Evolutionary conservation across 2,797 vertebrate genomes (phyloP).

Genomic region (Helicolenus hilgendorfi): DNA sequence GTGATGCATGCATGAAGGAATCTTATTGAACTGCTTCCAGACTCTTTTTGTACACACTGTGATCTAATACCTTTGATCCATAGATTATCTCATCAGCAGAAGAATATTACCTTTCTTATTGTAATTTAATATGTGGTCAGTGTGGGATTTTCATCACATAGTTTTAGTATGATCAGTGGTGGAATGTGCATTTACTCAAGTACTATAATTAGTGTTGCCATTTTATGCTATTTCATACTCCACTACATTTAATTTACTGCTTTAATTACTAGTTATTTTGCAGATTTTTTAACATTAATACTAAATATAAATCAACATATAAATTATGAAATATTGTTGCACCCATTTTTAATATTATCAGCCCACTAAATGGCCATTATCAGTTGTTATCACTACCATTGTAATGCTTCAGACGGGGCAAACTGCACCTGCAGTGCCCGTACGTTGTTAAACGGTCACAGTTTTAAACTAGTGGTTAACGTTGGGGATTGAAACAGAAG

Average conservation of each 20-base stretch:
- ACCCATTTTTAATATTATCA: fast-evolving
- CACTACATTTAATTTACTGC: neutral
- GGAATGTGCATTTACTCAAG: neutral
- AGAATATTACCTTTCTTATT: neutral
- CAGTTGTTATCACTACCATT: too few relatives aligned
- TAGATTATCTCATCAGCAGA: neutral
- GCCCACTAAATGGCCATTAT: too few relatives aligned
- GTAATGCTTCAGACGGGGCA: too few relatives aligned
- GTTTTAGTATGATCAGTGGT: neutral
- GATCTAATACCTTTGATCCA: neutral
- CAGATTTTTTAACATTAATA: neutral
- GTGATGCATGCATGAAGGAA: neutral
- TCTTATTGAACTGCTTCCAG: neutral
- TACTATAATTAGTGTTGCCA: neutral
- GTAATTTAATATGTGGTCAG: neutral
- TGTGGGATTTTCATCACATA: neutral
- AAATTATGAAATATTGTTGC: neutral
- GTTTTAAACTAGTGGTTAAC: too few relatives aligned
- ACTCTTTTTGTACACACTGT: neutral
- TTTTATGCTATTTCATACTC: neutral
- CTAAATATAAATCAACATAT: neutral
- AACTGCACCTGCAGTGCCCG: too few relatives aligned
- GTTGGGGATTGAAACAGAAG: too few relatives aligned
- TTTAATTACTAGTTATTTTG: neutral
- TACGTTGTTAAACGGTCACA: too few relatives aligned